Percentiles rank a stretch among this genome's conserved stretches.
phyloP scores from a whole-genome alignment of 2,797 vertebrate genomes.

The Halcyon chelicuti region DNA sequence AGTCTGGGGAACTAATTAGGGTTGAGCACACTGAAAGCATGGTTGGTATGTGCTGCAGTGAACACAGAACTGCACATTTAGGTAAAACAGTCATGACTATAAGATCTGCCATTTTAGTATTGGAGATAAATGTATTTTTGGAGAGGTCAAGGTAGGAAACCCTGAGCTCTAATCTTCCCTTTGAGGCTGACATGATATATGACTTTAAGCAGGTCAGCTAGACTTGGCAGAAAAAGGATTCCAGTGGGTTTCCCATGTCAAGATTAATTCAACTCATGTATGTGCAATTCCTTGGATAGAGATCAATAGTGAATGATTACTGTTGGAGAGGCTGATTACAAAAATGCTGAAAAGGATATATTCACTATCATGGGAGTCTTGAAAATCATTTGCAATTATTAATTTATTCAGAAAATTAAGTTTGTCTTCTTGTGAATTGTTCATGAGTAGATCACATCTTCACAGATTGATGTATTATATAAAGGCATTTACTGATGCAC shows the following conservation, averaged over 20 bases:
- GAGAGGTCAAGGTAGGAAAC: neutral
- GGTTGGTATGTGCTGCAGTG: neutral
- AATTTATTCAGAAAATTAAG: neutral
- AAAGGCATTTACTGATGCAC: neutral
- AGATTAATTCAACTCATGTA: neutral
- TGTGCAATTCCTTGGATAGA: neutral
- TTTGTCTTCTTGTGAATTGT: neutral
- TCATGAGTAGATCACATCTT: neutral
- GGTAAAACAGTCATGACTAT: neutral
- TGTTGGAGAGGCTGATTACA: neutral
- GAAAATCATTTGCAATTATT: neutral
- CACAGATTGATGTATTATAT: neutral
- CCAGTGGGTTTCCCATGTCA: neutral
- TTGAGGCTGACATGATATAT: neutral
- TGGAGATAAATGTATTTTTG: neutral
- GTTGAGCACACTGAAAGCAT: conserved; percentile 44
- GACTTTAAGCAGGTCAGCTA: neutral
- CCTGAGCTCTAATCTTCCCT: neutral
- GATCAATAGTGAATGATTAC: neutral
- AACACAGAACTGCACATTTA: neutral
- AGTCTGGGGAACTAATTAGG: conserved; percentile 72
- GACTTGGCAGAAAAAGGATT: neutral
- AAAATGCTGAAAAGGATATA: neutral
- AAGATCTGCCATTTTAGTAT: neutral
- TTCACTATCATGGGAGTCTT: neutral